A percentile compares a stretch with the other conserved stretches of the same genome.
Evolutionary conservation across 2,113 vertebrate genomes (phyloP).

Genomic region (Dinomys branickii): DNA sequence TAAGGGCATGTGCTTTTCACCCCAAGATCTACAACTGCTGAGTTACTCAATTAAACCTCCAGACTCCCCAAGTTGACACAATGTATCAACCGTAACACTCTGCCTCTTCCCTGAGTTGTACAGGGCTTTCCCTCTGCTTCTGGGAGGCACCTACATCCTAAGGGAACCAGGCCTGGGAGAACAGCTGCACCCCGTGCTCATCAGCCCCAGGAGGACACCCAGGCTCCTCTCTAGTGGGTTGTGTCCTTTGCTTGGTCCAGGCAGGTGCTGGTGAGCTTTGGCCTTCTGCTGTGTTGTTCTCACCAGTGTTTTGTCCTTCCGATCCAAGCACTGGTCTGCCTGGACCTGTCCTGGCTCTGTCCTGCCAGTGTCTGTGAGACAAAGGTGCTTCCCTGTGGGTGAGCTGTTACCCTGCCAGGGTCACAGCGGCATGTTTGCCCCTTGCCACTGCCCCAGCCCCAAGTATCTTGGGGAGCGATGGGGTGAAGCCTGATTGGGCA

Average conservation of each 20-base stretch:
- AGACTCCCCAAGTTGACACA: too few species aligned
- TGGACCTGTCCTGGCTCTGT: neutral
- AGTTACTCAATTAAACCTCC: too few species aligned
- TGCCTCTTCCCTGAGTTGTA: neutral
- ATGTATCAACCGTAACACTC: too few species aligned
- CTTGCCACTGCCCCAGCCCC: neutral
- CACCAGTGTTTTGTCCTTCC: neutral
- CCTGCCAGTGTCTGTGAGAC: neutral
- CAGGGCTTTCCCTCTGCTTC: neutral
- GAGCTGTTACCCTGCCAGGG: neutral
- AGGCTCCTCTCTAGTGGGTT: neutral
- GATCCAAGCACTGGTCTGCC: neutral
- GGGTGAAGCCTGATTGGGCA: neutral
- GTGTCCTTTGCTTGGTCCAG: neutral
- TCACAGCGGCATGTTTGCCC: neutral
- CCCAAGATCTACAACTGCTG: too few species aligned
- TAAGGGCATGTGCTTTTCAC: too few species aligned
- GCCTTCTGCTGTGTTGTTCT: neutral
- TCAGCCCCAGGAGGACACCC: neutral
- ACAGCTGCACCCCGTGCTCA: neutral
- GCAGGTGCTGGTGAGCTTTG: too few species aligned
- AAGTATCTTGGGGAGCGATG: too few species aligned
- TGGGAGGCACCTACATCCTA: neutral
- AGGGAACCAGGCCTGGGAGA: neutral
- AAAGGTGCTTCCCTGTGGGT: neutral